Evolutionary conservation across 1,140 invertebrate genomes (phyloP), one percentile per base, ranked within the genome.

Genomic region (Drosophila pruinosa): DNA sequence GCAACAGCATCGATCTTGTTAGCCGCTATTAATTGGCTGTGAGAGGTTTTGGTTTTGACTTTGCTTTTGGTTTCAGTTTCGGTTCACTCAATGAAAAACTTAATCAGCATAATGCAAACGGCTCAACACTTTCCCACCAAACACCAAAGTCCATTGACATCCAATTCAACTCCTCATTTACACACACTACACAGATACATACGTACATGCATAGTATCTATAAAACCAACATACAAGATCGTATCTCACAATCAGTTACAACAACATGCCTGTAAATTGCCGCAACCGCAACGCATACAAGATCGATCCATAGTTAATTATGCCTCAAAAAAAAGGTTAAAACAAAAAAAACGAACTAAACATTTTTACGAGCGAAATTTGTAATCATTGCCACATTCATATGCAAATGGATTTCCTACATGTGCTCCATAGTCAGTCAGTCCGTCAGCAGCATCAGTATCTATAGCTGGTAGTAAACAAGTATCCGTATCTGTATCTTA

Each of bases 281-380:
- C 77, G 69, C 77, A 85, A 75, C 69, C 54, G 69, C 69, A 62
- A 72, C 69, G 56, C 73, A 72, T 63, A 61, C 65, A 57, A 72
- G 52, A 78, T 45, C 73, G 77, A 80, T 80, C 67, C 74, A 81
- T 81, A 77, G 81, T 85, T 85, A 85, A 85, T 85, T 85, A 85
- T 85, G 77, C 77, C 71, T 56, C 74, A 73, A 54, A 26, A 54
- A 31, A 68, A 28, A 19, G 31, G 14, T 34, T 34, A 54, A 34
- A 50, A 41, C 34, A 75, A 74, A 72, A 73, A 82, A 28, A 82
- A 76, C 67, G 72, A 86, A 72, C 75, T 75, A 75, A 88, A 88
- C 82, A 88, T 88, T 88, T 88, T 88, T 88, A 88, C 82, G 82
- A 88, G 82, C 82, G 82, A 88, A 88, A 88, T 88, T 88, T 88